Conservation (phyloP, 2,797 vertebrate species). For the Protonibea diacanthus region DNA sequence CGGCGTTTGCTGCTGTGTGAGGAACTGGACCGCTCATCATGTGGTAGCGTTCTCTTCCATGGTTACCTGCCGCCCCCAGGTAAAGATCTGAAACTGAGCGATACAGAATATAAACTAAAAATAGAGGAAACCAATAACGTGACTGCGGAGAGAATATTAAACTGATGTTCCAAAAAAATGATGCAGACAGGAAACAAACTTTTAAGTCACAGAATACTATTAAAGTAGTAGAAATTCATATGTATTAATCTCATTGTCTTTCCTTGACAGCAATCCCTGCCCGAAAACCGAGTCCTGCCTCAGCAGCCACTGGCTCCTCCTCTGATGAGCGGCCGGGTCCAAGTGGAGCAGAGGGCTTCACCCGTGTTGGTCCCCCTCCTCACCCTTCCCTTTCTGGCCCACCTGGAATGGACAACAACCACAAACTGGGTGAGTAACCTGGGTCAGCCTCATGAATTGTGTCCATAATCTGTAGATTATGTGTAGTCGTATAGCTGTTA, state of each 20-base stretch:
- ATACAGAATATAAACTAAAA: conserved; percentile 11
- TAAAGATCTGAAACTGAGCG: conserved; percentile 64
- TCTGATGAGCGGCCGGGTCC: conserved; percentile 85
- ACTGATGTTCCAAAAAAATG: background rate
- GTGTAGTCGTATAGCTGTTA: background rate
- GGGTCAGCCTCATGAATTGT: background rate
- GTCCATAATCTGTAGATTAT: conserved; percentile 4
- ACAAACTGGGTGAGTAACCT: conserved; percentile 86
- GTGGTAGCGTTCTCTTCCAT: conserved; percentile 98
- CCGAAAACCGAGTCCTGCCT: conserved; percentile 85
- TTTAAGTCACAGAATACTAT: background rate
- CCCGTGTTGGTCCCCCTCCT: conserved; percentile 73
- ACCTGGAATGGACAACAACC: conserved; percentile 81
- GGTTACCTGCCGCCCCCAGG: conserved; percentile 98
- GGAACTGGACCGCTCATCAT: conserved; percentile 97
- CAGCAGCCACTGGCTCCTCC: conserved; percentile 64
- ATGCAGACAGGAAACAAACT: background rate
- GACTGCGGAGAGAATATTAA: background rate
- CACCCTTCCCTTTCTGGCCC: conserved; percentile 87
- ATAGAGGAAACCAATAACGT: background rate
- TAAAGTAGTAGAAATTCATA: background rate
- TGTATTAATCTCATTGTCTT: conserved; percentile 10
- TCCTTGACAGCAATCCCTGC: conserved; percentile 89
- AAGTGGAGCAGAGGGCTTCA: conserved; percentile 85
- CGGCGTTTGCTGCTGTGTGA: conserved; percentile 95